Percentiles rank a stretch among this genome's conserved stretches.
These are phyloP conservation scores for Tolypeutes matacus DNA, from an alignment of 2,797 vertebrate genomes.

Conservation along the genomic window DNA sequence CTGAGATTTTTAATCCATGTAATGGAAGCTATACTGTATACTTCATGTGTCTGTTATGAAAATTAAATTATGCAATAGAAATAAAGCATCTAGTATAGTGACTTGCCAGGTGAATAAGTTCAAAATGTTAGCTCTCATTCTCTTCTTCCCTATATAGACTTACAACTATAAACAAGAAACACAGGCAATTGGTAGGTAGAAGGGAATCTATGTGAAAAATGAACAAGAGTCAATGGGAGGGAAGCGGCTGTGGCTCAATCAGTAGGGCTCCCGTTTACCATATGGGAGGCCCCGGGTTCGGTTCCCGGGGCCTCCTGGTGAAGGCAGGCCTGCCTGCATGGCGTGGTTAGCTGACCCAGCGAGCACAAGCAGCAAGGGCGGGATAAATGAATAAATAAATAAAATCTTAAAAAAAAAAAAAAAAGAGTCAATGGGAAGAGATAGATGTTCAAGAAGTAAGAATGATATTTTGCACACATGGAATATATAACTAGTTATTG, in stretches of 20 bases:
- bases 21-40: background rate
- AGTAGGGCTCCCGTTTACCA: too few species aligned
- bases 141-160: background rate
- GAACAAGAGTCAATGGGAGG: background rate
- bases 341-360: too few species aligned
- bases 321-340: too few species aligned
- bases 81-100: background rate
- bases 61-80: background rate
- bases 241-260: too few species aligned
- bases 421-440: background rate
- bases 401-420: too few species aligned
- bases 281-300: too few species aligned
- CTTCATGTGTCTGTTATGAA: background rate
- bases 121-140: background rate
- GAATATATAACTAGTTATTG: background rate
- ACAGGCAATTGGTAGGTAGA: background rate
- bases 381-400: too few species aligned
- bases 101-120: background rate
- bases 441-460: background rate
- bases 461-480: background rate
- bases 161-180: background rate
- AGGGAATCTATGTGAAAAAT: background rate
- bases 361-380: too few species aligned
- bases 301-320: too few species aligned
- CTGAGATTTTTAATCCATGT: background rate